Evolutionary conservation across 37 sponge, comb jelly and placozoan genomes (phyloP), one percentile per base, ranked within the genome.

Genomic region (Agelas oroides): DNA sequence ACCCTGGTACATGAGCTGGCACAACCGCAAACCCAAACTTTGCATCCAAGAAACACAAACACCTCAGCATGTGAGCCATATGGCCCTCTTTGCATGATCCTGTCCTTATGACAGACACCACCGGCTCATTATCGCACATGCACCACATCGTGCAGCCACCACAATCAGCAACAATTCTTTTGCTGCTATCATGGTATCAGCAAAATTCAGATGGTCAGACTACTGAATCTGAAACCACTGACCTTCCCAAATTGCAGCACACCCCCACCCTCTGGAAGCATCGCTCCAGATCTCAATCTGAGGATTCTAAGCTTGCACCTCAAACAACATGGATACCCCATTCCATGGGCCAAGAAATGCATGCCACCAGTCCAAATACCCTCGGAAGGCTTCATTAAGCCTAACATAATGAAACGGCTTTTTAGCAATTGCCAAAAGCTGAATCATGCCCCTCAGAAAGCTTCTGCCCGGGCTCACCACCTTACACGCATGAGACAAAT

Each of bases 251-350:
- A 67, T 31, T 37, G 90, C 84, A 1, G 85, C 79, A 56, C 84
- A 88, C 27, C 90, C 79, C 90, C 90, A 89, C 1, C 69, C 35
- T 6, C 85, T 79, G 0, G 90, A 89, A 28, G 90, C 79, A 70
- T 84, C 85, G 14, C 79, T 73, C 25, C 68, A 58, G 23, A 77
- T 2, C 5, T 13, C 32, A 1, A 5, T 13, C 2, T 58, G 33
- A 37, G 41, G 68, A 2, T 16, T 12, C 19, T 5, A 15, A 36
- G 12, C 30, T 17, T 14, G 5, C 38, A 74, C 14, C 1, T 16
- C 39, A 0, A 53, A 2, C 14, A 54, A 17, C 5, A 84, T 6
- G 13, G 78, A 56, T 1, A 30, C 53, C 21, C 87, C 94, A 35
- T 90, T 85, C 86, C 91, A 90, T 24, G 20, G 58, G 6, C 62